Evolutionary conservation across 2,797 vertebrate genomes (phyloP), one percentile per base, ranked within the genome.

Genomic region (Prionace glauca): DNA sequence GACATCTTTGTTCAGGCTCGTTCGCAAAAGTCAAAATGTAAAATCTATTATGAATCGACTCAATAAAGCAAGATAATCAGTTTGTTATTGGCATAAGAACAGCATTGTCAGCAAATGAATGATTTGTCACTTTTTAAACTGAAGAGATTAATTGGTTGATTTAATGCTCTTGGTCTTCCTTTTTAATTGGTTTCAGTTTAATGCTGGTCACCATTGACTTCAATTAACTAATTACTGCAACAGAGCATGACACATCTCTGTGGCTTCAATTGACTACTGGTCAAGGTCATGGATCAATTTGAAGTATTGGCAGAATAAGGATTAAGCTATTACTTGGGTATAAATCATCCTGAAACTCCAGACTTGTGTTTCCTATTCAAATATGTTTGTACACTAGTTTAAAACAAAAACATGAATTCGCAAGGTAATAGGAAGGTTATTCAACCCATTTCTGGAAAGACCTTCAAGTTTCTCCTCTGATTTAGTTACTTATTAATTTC

Each of bases 161-260:
- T 84, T 84, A 18, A 22, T 84, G 18, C 79, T 45, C n/a, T 84
- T 41, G 1, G 79, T 20, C n/a, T 41, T 81, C 41, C 36, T 84
- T 84, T 84, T 84, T 41, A 45, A 84, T 22, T 10, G 22, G 41
- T 36, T 84, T 84, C 18, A 84, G 18, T 20, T 41, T 4, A 20
- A 41, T 84, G 18, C 16, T 18, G 3, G 77, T 81, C 16, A 41
- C 45, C 29, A 24, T 50, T 87, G 45, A 56, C 50, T 29, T 88
- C 86, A 88, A 56, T 88, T 88, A 92, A 92, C n/a, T 36, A 92
- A 92, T 67, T 92, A 90, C 36, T 56, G 20, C 32, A 67, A 32
- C 36, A 84, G 36, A 41, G 8, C 32, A 91, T 32, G 88, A 36
- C 90, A 41, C 32, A 24, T 16, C 62, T 36, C 2, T 67, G n/a